Conservation (phyloP, 2,797 vertebrate genomes). For the Fringilla coelebs region DNA sequence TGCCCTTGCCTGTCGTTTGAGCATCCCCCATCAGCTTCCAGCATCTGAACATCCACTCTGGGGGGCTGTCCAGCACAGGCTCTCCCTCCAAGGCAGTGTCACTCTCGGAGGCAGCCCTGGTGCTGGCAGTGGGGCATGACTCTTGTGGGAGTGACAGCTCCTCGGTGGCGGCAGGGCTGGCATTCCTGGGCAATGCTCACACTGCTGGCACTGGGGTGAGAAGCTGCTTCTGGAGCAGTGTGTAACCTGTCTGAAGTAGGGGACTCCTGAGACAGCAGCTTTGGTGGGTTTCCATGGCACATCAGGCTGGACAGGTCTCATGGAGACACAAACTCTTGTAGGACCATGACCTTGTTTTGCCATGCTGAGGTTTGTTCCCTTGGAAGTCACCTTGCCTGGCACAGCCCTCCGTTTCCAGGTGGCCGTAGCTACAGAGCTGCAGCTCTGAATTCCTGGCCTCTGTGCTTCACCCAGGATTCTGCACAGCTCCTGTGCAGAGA, state of each 20-base stretch:
- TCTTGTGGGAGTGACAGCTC: not conserved
- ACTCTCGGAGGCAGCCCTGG: not conserved
- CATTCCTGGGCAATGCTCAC: not conserved
- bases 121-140: not conserved
- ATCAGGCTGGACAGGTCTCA: not conserved
- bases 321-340: accelerated
- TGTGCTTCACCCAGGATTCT: not conserved
- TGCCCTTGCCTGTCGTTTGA: not conserved
- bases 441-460: not conserved
- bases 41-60: no score
- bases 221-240: not conserved
- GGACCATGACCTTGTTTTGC: not conserved
- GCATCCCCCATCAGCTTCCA: not conserved
- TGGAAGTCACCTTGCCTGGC: not conserved
- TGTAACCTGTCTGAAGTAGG: not conserved
- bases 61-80: not conserved
- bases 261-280: not conserved
- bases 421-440: not conserved
- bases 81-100: not conserved
- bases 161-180: not conserved
- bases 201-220: not conserved
- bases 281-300: not conserved
- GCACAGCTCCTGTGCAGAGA: not conserved
- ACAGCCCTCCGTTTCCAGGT: not conserved
- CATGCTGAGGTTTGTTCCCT: not conserved